Evolutionary conservation across 2,113 vertebrate species (phyloP).

Genomic region (Tachuris rubrigastra): DNA sequence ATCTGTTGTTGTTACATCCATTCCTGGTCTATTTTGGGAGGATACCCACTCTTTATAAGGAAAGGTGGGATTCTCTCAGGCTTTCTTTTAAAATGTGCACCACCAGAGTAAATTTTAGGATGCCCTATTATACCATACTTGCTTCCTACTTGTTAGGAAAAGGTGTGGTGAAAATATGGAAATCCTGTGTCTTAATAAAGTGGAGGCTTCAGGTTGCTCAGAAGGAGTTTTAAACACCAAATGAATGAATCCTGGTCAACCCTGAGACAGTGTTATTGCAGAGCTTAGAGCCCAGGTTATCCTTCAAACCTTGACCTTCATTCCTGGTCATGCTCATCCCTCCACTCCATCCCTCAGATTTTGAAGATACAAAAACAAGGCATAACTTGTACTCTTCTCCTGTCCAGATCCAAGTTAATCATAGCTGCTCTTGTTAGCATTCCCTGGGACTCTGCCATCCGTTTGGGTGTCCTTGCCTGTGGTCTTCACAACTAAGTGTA

Average conservation of each 20-base stretch:
- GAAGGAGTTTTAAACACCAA: neutral
- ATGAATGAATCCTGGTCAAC: neutral
- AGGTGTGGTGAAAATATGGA: neutral
- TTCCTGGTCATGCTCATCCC: neutral
- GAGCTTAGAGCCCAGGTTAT: neutral
- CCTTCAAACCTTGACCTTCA: neutral
- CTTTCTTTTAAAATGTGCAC: neutral
- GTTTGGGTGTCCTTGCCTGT: neutral
- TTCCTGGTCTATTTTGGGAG: neutral
- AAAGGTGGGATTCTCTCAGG: neutral
- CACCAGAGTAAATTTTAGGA: neutral
- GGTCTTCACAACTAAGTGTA: accelerated
- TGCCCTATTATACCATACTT: neutral
- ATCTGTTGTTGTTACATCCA: neutral
- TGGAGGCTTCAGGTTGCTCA: neutral
- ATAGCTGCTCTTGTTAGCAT: accelerated
- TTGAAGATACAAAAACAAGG: neutral
- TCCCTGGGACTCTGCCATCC: neutral
- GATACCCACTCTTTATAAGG: neutral
- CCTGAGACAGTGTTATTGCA: neutral
- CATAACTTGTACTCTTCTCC: neutral
- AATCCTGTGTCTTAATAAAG: neutral
- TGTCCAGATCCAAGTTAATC: no score
- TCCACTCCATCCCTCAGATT: neutral
- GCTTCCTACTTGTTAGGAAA: neutral